Percentiles rank a stretch among this genome's conserved stretches.
Evolutionary conservation across 1,140 invertebrate species (phyloP).

Genomic region (Sarcophaga peregrina): DNA sequence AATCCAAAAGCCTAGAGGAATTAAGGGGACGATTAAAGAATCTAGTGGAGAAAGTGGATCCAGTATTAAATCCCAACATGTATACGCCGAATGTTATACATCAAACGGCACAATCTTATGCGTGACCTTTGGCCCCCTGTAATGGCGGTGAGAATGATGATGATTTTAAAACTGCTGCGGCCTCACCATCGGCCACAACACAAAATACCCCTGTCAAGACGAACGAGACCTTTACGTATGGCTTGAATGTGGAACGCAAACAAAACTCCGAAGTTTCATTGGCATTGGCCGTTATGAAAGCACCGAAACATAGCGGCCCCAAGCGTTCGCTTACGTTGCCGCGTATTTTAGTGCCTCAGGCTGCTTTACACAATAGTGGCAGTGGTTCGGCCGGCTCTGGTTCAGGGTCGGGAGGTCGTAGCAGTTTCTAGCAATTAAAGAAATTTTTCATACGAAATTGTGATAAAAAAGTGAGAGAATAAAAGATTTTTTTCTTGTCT

Average conservation of each 20-base stretch:
- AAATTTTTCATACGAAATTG: constrained; percentile 66
- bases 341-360: constrained; percentile 57
- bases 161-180: constrained; percentile 26
- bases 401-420: constrained; percentile 48
- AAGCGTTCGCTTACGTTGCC: constrained; percentile 60
- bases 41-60: constrained; percentile 74
- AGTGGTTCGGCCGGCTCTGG: constrained; percentile 43
- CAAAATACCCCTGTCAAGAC: constrained; percentile 25
- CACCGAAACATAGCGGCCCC: constrained; percentile 52
- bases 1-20: constrained; percentile 88
- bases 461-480: constrained; percentile 61
- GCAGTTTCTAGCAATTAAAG: constrained; percentile 65
- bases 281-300: constrained; percentile 28
- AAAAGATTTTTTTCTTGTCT: constrained; percentile 18
- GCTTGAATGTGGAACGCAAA: neutral
- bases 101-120: constrained; percentile 63
- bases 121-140: constrained; percentile 55
- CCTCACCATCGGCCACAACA: constrained; percentile 31
- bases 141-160: constrained; percentile 35
- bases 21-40: constrained; percentile 83
- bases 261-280: constrained; percentile 34
- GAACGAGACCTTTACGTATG: neutral
- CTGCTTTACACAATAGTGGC: constrained; percentile 47
- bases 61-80: constrained; percentile 43
- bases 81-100: constrained; percentile 59